Base-by-base conservation (phyloP, 2,113 vertebrate species). In the Chunga burmeisteri region DNA sequence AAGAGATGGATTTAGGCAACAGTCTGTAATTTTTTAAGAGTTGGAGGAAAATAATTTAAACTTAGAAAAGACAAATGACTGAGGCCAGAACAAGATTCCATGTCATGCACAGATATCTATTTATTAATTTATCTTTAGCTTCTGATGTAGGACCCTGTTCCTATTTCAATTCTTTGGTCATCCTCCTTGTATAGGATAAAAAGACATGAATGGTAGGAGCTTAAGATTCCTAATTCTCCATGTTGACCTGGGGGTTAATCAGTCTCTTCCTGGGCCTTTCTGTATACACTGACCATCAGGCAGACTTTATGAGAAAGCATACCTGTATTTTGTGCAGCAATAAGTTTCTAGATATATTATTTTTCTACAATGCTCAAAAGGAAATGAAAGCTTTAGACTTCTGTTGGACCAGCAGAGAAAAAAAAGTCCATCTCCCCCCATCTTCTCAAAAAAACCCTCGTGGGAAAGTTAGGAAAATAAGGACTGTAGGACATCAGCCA, bases 381-480 rank as follows among this genome's bases (percentile, higher is more conserved):
- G 16, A 86, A 65, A 46, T 27, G 3, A 67, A 75, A 26, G 19
- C 5, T 79, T 49, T 78, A 53, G 13, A 72, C 7, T 71, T 67
- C 16, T 36, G 12, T 22, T 52, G 30, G 23, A 20, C 7, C 5
- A n/a, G 6, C 2, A 8, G 5, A n/a, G 19, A 9, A 6, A 11
- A 14, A 22, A 13, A 26, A 49, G 20, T 56, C 20, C 2, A 12
- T 19, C 5, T 36, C 3, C 73, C 19, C 6, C 8, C 8, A 36
- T 22, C 9, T 40, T 58, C 25, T 53, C 11, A 5, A n/a, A 55
- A 56, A 73, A 36, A 19, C 0, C 7, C n/a, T 27, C 1, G 7
- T 46, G 27, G 9, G 25, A 82, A 58, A 71, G 11, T 59, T 55
- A 19, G 7, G 26, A 73, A 94, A 90, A 38, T 22, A 80, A 80